A percentile compares a stretch with the other conserved stretches of the same genome.
Conservation (phyloP, 2,888 invertebrate species). For the Dynastes tityus region DNA sequence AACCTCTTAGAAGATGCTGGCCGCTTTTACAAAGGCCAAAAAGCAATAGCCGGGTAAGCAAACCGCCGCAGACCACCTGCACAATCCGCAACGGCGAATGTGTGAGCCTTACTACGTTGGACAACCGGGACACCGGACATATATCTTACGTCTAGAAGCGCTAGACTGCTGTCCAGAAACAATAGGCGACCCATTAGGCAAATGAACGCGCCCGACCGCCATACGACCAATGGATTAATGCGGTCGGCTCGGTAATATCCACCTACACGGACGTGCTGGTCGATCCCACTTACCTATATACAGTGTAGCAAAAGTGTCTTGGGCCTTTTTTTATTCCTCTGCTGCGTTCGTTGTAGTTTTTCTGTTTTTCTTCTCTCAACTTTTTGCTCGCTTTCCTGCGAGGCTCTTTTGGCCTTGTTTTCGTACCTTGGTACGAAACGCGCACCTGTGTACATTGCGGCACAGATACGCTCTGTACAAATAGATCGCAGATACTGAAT, state of each 20-base stretch:
- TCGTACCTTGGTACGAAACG: conserved; percentile 17
- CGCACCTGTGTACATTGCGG: conserved; percentile 51
- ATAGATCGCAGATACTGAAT: conserved; percentile 12
- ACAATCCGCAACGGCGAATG: conserved; percentile 54
- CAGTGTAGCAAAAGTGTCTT: conserved; percentile 63
- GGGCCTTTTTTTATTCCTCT: conserved; percentile 44
- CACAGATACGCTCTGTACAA: conserved; percentile 31
- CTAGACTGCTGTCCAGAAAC: conserved; percentile 68
- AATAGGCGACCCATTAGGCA: conserved; percentile 70
- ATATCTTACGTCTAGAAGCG: conserved; percentile 67
- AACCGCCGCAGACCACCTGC: conserved; percentile 41
- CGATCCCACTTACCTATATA: conserved; percentile 63
- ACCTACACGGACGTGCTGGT: conserved; percentile 52
- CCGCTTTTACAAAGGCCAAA: conserved; percentile 4
- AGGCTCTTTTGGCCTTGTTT: conserved; percentile 25
- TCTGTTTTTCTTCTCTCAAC: conserved; percentile 22
- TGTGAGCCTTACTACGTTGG: conserved; percentile 58
- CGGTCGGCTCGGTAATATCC: conserved; percentile 43
- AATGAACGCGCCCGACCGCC: conserved; percentile 66
- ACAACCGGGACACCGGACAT: conserved; percentile 64
- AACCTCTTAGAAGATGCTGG: conserved; percentile 1
- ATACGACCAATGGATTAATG: conserved; percentile 57
- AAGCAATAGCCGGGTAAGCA: conserved; percentile 21
- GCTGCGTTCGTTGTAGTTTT: conserved; percentile 32
- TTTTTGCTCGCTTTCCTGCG: conserved; percentile 33